Conservation (phyloP, 2,888 invertebrate species). For the Dryomyza anilis region DNA sequence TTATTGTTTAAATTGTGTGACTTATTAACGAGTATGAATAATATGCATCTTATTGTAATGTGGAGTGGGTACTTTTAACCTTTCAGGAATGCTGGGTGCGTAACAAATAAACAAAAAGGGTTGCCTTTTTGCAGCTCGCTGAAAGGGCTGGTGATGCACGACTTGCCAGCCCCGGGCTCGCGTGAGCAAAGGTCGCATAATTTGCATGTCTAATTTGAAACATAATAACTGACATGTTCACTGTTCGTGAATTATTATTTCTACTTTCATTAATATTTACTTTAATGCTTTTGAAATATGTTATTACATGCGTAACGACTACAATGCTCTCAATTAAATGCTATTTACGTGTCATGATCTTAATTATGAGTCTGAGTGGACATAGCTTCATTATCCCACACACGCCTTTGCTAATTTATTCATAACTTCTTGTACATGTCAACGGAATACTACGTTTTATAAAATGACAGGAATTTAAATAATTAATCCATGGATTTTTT, state of each 20-base stretch:
- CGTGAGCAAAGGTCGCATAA: neutral
- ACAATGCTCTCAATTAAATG: constrained; percentile 21
- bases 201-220: constrained; percentile 23
- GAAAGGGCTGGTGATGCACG: constrained; percentile 1
- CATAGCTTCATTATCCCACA: constrained; percentile 9
- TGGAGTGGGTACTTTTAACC: too few relatives aligned
- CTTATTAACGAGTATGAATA: too few relatives aligned
- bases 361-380: constrained; percentile 12
- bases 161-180: neutral
- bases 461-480: too few relatives aligned
- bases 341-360: constrained; percentile 23
- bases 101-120: too few relatives aligned
- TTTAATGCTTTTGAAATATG: neutral
- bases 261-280: constrained; percentile 12
- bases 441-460: too few relatives aligned
- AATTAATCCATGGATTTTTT: too few relatives aligned
- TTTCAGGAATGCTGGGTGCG: too few relatives aligned
- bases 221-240: constrained; percentile 8
- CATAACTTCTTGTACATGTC: too few relatives aligned
- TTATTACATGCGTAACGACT: constrained; percentile 2
- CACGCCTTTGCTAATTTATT: constrained; percentile 11
- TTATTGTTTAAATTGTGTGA: too few relatives aligned
- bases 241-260: neutral
- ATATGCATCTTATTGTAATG: too few relatives aligned
- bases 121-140: constrained; percentile 9